Evolutionary conservation across 2,113 vertebrate genomes (phyloP).

Genomic region (Tyrannus savana): DNA sequence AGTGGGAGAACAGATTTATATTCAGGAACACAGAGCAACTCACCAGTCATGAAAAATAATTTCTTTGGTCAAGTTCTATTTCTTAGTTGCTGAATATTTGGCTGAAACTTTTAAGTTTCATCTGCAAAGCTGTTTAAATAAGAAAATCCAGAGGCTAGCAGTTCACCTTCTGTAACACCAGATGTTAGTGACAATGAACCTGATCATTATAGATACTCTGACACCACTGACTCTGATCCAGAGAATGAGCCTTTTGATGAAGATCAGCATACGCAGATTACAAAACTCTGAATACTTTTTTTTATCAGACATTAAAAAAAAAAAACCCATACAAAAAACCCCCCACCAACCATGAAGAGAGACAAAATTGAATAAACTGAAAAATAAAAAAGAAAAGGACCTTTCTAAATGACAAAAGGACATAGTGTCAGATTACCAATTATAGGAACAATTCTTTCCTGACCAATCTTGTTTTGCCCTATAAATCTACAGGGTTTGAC

Average conservation of each 20-base stretch:
- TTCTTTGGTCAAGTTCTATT: neutral
- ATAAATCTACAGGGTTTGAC: conserved; percentile 91
- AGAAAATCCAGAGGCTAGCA: conserved; percentile 91
- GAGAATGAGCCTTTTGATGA: conserved; percentile 99
- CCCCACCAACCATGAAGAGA: conserved; percentile 71
- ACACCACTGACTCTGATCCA: conserved; percentile 99
- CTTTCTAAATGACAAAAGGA: conserved; percentile 90
- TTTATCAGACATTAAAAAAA: conserved; percentile 80
- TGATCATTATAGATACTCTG: conserved; percentile 99
- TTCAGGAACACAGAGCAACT: neutral
- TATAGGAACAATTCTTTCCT: conserved; percentile 93
- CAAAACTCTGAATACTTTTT: conserved; percentile 97
- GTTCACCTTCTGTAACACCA: conserved; percentile 96
- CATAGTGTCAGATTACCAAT: conserved; percentile 91
- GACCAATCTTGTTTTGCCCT: conserved; percentile 86
- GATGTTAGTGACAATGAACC: conserved; percentile 99
- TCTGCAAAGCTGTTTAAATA: neutral
- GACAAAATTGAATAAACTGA: conserved; percentile 99
- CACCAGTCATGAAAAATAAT: neutral
- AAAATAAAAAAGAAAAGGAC: conserved; percentile 77
- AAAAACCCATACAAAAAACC: neutral
- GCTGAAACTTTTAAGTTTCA: neutral
- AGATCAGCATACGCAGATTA: conserved; percentile 99
- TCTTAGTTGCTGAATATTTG: neutral
- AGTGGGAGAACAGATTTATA: neutral